Evolutionary conservation across 2,888 invertebrate species (phyloP).

Genomic region (Pogonocherus hispidulus): DNA sequence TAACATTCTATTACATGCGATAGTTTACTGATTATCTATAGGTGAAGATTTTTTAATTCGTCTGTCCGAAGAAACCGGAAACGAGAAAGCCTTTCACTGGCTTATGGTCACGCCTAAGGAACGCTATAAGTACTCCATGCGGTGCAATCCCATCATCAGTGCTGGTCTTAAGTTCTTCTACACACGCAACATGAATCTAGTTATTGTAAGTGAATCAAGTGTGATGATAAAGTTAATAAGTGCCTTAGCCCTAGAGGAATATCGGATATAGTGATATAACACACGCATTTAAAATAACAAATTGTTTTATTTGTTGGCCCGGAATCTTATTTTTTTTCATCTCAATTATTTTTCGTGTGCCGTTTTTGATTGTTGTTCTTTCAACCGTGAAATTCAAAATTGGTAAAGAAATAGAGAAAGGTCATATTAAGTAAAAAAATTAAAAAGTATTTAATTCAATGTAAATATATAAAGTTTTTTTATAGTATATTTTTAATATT

Average conservation of each 20-base stretch:
- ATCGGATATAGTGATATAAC: background rate
- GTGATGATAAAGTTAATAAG: constrained; percentile 16
- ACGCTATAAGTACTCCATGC: constrained; percentile 50
- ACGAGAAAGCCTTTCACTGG: constrained; percentile 55
- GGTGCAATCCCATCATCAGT: constrained; percentile 47
- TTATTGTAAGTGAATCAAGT: constrained; percentile 43
- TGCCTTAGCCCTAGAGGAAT: background rate
- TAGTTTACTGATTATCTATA: constrained; percentile 8
- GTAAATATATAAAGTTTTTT: too few relatives aligned
- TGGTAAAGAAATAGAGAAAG: too few relatives aligned
- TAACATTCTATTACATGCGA: constrained; percentile 13
- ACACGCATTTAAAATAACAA: too few relatives aligned
- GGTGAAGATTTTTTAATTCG: constrained; percentile 8
- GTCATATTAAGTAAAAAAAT: too few relatives aligned
- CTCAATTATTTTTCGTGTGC: too few relatives aligned
- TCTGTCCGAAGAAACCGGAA: constrained; percentile 36
- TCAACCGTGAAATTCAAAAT: too few relatives aligned
- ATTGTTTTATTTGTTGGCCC: too few relatives aligned
- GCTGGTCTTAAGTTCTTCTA: constrained; percentile 30
- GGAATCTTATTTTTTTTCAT: too few relatives aligned
- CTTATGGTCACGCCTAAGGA: constrained; percentile 49
- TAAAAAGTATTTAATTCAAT: too few relatives aligned
- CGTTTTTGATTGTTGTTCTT: too few relatives aligned
- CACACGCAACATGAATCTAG: constrained; percentile 45
- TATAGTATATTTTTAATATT: too few relatives aligned